A percentile compares a stretch with the other conserved stretches of the same genome.
Conservation (phyloP, 2,113 vertebrate species). For the Morphnarchus princeps region DNA sequence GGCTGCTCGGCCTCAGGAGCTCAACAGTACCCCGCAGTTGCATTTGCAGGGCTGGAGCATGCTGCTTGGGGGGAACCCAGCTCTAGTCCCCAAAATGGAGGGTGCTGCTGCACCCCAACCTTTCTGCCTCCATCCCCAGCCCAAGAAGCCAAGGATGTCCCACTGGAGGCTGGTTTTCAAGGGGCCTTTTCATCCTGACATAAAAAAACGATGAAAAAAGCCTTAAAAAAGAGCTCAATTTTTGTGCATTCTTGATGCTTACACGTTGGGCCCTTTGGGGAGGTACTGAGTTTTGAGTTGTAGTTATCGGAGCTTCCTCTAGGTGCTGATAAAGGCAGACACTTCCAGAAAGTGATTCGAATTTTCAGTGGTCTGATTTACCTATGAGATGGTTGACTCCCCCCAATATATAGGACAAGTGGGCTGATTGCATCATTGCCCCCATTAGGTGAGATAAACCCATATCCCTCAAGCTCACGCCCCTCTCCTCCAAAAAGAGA, state of each 20-base stretch:
- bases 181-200: not conserved
- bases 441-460: not conserved
- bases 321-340: not conserved
- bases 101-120: not conserved
- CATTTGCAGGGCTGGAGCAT: not conserved
- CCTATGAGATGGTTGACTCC: too few relatives aligned
- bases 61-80: not conserved
- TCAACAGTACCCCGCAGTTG: slow-evolving; percentile 9
- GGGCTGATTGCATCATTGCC: not conserved
- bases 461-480: not conserved
- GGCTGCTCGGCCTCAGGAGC: slow-evolving; percentile 17
- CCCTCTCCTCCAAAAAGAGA: not conserved
- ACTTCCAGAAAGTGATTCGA: not conserved
- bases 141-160: not conserved
- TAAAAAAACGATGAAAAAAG: not conserved
- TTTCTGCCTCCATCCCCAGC: not conserved
- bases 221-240: not conserved
- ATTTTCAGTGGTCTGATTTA: not conserved
- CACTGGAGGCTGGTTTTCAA: not conserved
- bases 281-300: not conserved
- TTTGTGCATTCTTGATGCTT: not conserved
- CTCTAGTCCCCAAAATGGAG: not conserved
- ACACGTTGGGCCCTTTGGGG: not conserved
- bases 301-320: not conserved
- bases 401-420: accelerated